Evolutionary conservation across 1,140 invertebrate genomes (phyloP), one percentile per base, ranked within the genome.

Genomic region (Pachypsylla venusta): DNA sequence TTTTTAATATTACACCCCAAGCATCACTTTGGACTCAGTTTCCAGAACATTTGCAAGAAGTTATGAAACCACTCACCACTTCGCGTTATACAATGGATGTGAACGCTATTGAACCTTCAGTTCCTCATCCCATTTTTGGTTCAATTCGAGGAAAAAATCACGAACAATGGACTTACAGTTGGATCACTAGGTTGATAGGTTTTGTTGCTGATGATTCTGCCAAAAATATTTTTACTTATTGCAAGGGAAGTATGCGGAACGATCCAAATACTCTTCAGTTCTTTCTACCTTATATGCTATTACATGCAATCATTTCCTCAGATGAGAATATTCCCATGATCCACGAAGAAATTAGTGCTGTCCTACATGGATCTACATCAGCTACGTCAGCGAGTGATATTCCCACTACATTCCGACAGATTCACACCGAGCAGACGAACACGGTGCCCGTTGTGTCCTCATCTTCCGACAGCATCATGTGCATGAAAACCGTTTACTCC

Each of bases 161-260:
- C 64, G 76, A 82, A 63, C 75, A 78, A 62, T 88, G 85, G 85
- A 77, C 83, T n/a, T 80, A 81, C 62, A 82, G 79, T 61, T 83
- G 81, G 80, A 75, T 79, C 0, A 73, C 70, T n/a, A 74, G 77
- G 30, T 63, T 84, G 1, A 78, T 83, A 25, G 73, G 75, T 0
- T 69, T 75, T 10, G 74, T 83, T 20, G 72, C 77, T 16, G 70
- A 73, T 0, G 71, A 77, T 24, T 73, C 73, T 24, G 75, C 74
- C 16, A 73, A 73, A 16, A 71, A 76, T 26, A 67, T 86, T 24
- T 68, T 88, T 2, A 75, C 75, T 30, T 79, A 78, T 1, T 85
- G 83, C 25, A 77, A 80, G 61, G 79, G 83, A 0, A 82, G 82
- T 60, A 81, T 88, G 62, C 78, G 80, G 39, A 75, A 80, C 57